Base-by-base conservation (phyloP, 2,888 invertebrate species). In the Monochamus alternatus region DNA sequence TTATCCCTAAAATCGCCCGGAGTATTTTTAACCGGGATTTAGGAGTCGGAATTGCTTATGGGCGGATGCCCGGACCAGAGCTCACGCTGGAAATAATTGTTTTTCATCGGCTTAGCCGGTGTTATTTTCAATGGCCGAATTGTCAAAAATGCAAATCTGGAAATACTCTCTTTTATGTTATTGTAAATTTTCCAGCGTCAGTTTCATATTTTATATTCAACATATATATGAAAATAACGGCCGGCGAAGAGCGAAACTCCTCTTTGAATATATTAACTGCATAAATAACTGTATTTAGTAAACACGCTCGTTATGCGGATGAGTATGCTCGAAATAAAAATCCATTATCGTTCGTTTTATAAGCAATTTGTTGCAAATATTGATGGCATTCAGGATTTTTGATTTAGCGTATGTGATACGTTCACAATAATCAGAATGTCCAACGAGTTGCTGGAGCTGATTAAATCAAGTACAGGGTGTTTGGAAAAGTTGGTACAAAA, bases 1-100 rank as follows among this genome's bases (percentile, higher is more conserved):
- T 80, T 82, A 81, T 82, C 76, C 79, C 65, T 73, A 76, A 80
- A 82, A 76, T 75, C 75, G 79, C 78, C 78, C 70, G 55, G 80
- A 78, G 80, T 81, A 78, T 81, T 80, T 81, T 81, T 81, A 81
- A 81, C 81, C 75, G 62, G 76, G 80, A 80, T 78, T 80, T 74
- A 44, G 69, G 14, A 44, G 32, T 10, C 31, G 47, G 68, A 74
- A 74, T 64, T 43, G 58, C 68, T 60, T 55, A 60, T 60, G 44
- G 69, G 43, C 14, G 59, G 43, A 7, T 3, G 31, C 47, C 47
- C 30, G 32, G 51, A 43, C 59, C 59, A 58, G 14, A 38, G 68
- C 68, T 59, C 58, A 9, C 58, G 7, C 43, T 58, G 10, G 14
- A 68, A 68, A 58, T 68, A 69, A 69, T 47, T 69, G 51, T 47